Base-by-base conservation (phyloP, 2,113 vertebrate genomes). In the Empidonax traillii region DNA sequence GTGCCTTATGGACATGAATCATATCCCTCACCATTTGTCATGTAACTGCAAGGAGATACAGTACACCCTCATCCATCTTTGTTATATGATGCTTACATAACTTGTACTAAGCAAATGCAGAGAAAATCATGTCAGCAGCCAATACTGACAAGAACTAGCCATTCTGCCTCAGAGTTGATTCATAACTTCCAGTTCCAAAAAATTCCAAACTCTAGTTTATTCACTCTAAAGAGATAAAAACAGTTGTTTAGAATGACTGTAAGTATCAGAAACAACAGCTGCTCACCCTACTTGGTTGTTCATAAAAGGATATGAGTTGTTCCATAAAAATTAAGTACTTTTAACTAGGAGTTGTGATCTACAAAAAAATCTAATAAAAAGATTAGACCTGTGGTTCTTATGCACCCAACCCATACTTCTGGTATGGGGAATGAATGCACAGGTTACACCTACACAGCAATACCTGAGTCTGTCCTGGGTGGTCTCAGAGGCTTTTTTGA, bases 401-500 rank as follows among this genome's bases (percentile, higher is more conserved):
- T 3, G 59, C 3, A 41, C 0, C 0, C 18, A 33, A 2, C 21
- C 49, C 49, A 15, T 35, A 2, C 3, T 13, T 37, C 27, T 46
- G 13, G 3, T 27, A 14, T 7, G 20, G 18, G 12, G 15, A 73
- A 69, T 4, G 5, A 39, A 9, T 43, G 8, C 27, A 35, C 18
- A 51, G 39, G 27, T 15, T 52, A 3, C 21, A 25, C 7, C 22
- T 68, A 24, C 14, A 35, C 30, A 68, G 10, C 0, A 0, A 4
- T 33, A 43, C 14, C 21, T 39, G 14, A 33, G 37, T 41, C 30
- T 9, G 4, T 12, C 16, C 31, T 67, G 22, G 17, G 20, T 59
- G 55, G 46, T 18, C 12, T 17, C 2, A 9, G 5, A 83, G 11
- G 5, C 19, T 59, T 84, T n/a, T 31, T 67, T 65, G 35, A 27